Conservation (phyloP, 2,797 vertebrate species). For the Alca torda region DNA sequence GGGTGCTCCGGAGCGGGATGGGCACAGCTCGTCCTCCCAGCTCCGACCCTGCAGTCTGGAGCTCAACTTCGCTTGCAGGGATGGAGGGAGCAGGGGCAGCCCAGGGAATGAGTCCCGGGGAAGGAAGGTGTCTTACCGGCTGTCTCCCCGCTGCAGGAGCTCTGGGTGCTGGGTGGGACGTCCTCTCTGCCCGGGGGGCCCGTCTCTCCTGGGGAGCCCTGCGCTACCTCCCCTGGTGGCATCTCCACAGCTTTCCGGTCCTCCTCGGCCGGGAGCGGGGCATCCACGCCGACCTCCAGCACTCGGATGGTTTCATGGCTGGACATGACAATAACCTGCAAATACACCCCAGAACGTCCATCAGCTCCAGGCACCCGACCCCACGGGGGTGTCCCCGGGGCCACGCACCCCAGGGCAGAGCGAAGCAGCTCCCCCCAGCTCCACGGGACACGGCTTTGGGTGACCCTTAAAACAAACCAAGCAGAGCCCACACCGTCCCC, state of each 20-base stretch:
- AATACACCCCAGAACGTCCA: not conserved
- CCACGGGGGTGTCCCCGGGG: fast-evolving
- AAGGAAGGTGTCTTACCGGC: conserved; percentile 60
- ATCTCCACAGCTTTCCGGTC: conserved; percentile 49
- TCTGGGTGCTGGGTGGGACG: conserved; percentile 22
- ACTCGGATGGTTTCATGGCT: conserved; percentile 95
- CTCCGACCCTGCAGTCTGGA: fast-evolving
- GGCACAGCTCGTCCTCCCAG: fast-evolving
- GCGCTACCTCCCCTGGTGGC: not conserved
- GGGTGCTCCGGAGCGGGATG: fast-evolving
- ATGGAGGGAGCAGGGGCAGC: not conserved
- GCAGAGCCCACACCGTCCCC: not conserved
- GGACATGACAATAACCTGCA: conserved; percentile 97
- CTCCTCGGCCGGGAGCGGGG: conserved; percentile 70
- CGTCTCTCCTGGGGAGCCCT: not conserved
- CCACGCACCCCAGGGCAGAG: not conserved
- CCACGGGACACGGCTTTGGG: fast-evolving
- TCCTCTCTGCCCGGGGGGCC: conserved; percentile 15
- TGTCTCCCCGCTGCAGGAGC: not conserved
- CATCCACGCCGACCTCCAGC: conserved; percentile 90
- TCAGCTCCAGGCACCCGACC: not conserved
- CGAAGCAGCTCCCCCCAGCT: too few species aligned
- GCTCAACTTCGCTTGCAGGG: not conserved
- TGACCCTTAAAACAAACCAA: not conserved
- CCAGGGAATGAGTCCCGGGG: fast-evolving